Percentiles rank a stretch among this genome's conserved stretches.
Evolutionary conservation across 2,113 vertebrate species (phyloP).

Genomic region (Nycticorax nycticorax): DNA sequence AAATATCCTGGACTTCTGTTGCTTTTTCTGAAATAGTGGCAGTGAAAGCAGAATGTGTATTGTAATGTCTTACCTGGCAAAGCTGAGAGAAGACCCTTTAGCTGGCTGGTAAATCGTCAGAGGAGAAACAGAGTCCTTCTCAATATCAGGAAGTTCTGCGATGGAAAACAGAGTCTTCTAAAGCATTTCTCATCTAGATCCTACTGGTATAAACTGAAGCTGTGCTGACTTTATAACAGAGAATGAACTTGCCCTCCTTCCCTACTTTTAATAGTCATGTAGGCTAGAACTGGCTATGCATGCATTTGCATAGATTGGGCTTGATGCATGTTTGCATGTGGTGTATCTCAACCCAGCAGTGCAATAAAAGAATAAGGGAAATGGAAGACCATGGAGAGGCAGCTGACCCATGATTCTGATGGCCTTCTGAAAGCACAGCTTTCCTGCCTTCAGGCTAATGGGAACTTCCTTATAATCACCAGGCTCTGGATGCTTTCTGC

Average conservation of each 20-base stretch:
- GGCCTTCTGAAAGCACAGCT: neutral
- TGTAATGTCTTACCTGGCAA: neutral
- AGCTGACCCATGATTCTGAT: neutral
- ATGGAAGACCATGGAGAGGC: neutral
- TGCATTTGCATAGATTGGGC: neutral
- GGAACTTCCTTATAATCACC: neutral
- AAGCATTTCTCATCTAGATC: neutral
- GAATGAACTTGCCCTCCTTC: neutral
- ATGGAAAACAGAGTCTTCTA: neutral
- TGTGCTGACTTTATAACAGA: neutral
- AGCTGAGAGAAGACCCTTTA: neutral
- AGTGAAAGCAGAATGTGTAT: neutral
- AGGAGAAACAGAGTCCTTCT: neutral
- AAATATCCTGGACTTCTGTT: neutral
- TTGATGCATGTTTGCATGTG: neutral
- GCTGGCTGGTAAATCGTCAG: neutral
- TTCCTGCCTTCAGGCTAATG: neutral
- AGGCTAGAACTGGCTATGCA: neutral
- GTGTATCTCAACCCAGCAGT: neutral
- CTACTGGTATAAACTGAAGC: accelerated
- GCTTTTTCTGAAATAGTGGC: neutral
- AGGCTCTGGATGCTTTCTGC: neutral
- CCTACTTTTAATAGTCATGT: accelerated
- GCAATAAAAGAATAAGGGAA: neutral
- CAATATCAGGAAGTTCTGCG: neutral